phyloP scores from a whole-genome alignment of 2,797 vertebrate genomes.

The Cyclopterus lumpus region DNA sequence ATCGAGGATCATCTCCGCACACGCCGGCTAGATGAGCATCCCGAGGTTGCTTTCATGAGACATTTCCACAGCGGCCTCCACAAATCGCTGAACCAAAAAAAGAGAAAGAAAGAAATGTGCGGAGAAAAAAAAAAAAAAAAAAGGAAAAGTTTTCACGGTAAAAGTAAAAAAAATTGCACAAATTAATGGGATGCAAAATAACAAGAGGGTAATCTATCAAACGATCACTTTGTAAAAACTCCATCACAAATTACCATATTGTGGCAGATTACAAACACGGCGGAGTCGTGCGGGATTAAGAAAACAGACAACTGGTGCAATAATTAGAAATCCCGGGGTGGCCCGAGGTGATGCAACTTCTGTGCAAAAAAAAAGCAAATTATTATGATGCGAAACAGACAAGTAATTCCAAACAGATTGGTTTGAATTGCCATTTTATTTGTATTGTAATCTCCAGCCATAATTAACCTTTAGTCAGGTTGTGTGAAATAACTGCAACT shows the following conservation, averaged over 20 bases:
- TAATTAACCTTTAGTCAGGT: constrained; percentile 72
- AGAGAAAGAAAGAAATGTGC: neutral
- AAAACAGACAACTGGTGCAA: constrained; percentile 23
- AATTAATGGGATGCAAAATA: constrained; percentile 33
- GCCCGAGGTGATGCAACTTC: constrained; percentile 18
- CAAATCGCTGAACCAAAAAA: neutral
- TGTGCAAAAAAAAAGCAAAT: constrained; percentile 37
- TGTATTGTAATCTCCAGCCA: constrained; percentile 35
- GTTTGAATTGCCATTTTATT: constrained; percentile 55
- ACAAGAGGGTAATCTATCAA: constrained; percentile 15
- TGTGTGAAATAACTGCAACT: constrained; percentile 53
- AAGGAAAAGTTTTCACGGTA: neutral
- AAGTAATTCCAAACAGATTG: constrained; percentile 46
- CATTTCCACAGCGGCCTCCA: constrained; percentile 22
- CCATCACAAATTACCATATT: constrained; percentile 9
- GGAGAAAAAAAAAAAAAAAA: neutral
- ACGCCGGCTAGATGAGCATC: too few relatives aligned
- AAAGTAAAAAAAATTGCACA: constrained; percentile 6
- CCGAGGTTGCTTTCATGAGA: constrained; percentile 34
- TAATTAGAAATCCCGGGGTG: constrained; percentile 34
- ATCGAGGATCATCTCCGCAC: constrained; percentile 41
- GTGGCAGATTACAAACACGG: constrained; percentile 33
- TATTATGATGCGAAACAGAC: constrained; percentile 44
- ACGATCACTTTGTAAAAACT: neutral
- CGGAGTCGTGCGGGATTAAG: constrained; percentile 40